Percentiles rank a stretch among this genome's conserved stretches.
Conservation (phyloP, 1,140 invertebrate species). For the Hylaeus volcanicus region DNA sequence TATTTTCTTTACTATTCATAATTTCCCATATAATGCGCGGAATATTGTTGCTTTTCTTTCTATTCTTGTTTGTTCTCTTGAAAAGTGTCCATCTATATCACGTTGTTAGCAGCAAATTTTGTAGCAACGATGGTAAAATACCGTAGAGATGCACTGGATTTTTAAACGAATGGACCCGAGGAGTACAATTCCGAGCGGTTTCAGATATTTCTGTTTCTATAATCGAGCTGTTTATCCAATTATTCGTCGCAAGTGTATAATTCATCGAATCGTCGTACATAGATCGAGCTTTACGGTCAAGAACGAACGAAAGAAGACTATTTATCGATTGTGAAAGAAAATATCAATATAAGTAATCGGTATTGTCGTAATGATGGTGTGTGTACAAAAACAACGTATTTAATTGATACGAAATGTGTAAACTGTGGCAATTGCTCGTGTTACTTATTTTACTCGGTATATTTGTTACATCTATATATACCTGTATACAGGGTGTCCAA, state of each 20-base stretch:
- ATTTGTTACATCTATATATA: slow-evolving; percentile 20
- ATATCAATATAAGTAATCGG: slow-evolving; percentile 44
- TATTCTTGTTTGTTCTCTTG: neutral
- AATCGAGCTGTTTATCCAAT: slow-evolving; percentile 46
- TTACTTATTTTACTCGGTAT: slow-evolving; percentile 27
- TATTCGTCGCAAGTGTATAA: slow-evolving; percentile 40
- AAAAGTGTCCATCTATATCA: neutral
- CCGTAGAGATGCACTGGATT: slow-evolving; percentile 63
- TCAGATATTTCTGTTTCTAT: slow-evolving; percentile 55
- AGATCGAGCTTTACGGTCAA: slow-evolving; percentile 40
- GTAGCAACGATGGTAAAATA: slow-evolving; percentile 51
- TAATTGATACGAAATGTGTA: slow-evolving; percentile 50
- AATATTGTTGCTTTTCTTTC: neutral
- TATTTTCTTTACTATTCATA: neutral
- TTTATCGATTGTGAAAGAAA: slow-evolving; percentile 46
- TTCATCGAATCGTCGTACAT: slow-evolving; percentile 40
- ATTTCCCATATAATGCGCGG: neutral
- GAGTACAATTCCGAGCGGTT: slow-evolving; percentile 58
- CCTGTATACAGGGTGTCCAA: neutral
- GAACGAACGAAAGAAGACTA: slow-evolving; percentile 45
- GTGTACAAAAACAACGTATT: slow-evolving; percentile 37
- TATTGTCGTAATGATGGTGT: slow-evolving; percentile 46
- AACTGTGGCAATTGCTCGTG: slow-evolving; percentile 46
- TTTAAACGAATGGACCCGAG: slow-evolving; percentile 54
- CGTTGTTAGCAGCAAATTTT: slow-evolving; percentile 54